Conservation (phyloP, 2,113 vertebrate species). For the Theristicus caerulescens region DNA sequence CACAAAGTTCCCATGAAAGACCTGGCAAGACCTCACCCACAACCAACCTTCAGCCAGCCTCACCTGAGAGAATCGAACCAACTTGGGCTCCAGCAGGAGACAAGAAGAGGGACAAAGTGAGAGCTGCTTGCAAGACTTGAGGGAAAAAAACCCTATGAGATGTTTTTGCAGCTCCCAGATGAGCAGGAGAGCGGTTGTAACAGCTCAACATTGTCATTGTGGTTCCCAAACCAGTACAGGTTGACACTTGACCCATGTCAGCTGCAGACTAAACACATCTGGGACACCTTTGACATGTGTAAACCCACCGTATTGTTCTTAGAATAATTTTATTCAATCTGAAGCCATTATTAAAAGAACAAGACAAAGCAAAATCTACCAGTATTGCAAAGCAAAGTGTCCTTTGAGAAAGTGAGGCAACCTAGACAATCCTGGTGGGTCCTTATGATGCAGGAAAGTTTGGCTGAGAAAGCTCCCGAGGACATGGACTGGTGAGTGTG, state of each 20-base stretch:
- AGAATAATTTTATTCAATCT: neutral
- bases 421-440: neutral
- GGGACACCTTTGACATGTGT: neutral
- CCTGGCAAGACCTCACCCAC: neutral
- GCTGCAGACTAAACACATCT: neutral
- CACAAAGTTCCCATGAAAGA: neutral
- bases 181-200: neutral
- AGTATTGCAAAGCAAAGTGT: fast-evolving
- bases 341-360: neutral
- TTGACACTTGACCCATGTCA: neutral
- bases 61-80: neutral
- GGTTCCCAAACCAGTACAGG: neutral
- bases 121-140: neutral
- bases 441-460: neutral
- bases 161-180: neutral
- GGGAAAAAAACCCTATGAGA: neutral
- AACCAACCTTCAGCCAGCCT: neutral
- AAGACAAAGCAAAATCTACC: neutral
- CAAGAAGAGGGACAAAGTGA: neutral
- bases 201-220: neutral
- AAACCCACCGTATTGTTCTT: neutral
- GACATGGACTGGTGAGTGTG: neutral
- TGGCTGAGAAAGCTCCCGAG: neutral
- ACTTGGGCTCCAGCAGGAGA: neutral
- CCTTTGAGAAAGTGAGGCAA: neutral